phyloP scores from a whole-genome alignment of 1,140 invertebrate species.

The Cotesia vestalis region DNA sequence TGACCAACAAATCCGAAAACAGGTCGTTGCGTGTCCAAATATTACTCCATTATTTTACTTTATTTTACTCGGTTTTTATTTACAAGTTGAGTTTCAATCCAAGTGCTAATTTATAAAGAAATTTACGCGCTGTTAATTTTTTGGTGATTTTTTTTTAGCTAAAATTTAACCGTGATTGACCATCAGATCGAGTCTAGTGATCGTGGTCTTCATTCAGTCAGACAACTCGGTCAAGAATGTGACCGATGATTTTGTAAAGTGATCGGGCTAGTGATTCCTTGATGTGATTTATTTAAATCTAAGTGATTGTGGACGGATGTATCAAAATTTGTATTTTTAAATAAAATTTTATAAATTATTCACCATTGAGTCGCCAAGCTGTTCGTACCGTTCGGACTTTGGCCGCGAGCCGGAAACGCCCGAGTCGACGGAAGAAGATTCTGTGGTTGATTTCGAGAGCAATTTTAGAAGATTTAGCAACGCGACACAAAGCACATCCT shows the following conservation, averaged over 20 bases:
- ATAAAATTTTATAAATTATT: slow-evolving; percentile 34
- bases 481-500: neutral
- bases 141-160: neutral
- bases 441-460: slow-evolving; percentile 43
- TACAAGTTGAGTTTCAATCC: neutral
- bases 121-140: neutral
- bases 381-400: slow-evolving; percentile 60
- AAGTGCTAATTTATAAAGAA: neutral
- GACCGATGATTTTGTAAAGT: neutral
- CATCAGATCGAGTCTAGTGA: neutral
- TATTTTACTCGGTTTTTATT: neutral
- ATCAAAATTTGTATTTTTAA: neutral
- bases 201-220: neutral
- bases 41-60: neutral
- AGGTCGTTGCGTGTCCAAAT: slow-evolving; percentile 19
- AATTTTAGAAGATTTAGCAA: slow-evolving; percentile 9
- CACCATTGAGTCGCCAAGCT: slow-evolving; percentile 66
- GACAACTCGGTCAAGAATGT: neutral
- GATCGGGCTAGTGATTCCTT: neutral
- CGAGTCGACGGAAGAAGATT: slow-evolving; percentile 47
- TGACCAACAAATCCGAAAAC: slow-evolving; percentile 18
- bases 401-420: slow-evolving; percentile 53
- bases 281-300: neutral
- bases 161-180: no score
- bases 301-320: neutral